phyloP scores from a whole-genome alignment of 1,140 invertebrate genomes.

The Danaus plexippus region DNA sequence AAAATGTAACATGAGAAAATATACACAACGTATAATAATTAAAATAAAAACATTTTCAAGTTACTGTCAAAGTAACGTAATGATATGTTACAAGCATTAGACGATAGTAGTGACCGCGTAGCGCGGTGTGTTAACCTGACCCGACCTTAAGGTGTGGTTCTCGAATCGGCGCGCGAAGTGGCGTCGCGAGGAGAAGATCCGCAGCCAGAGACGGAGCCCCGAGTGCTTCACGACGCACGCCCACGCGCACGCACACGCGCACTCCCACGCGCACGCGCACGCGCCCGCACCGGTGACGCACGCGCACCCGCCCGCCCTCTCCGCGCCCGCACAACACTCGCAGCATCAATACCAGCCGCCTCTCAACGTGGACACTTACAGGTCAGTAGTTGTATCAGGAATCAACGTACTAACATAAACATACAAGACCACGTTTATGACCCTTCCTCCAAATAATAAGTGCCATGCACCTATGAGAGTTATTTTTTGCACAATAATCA shows the following conservation, averaged over 20 bases:
- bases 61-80: no score
- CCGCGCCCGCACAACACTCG: constrained; percentile 63
- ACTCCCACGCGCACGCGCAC: constrained; percentile 45
- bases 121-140: constrained; percentile 49
- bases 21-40: no score
- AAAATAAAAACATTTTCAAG: no score
- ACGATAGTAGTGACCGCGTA: constrained; percentile 21
- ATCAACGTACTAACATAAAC: neutral
- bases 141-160: constrained; percentile 92
- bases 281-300: constrained; percentile 8
- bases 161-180: constrained; percentile 98
- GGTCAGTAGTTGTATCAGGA: constrained; percentile 25
- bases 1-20: neutral
- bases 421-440: no score
- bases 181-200: constrained; percentile 97
- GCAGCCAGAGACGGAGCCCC: constrained; percentile 85
- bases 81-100: neutral
- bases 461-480: no score
- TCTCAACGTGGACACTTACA: constrained; percentile 56
- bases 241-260: constrained; percentile 41
- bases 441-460: no score
- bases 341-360: constrained; percentile 51
- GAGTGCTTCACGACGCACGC: constrained; percentile 70
- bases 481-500: no score
- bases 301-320: constrained; percentile 10